Evolutionary conservation across 2,113 vertebrate genomes (phyloP), one percentile per base, ranked within the genome.

Genomic region (Tachuris rubrigastra): DNA sequence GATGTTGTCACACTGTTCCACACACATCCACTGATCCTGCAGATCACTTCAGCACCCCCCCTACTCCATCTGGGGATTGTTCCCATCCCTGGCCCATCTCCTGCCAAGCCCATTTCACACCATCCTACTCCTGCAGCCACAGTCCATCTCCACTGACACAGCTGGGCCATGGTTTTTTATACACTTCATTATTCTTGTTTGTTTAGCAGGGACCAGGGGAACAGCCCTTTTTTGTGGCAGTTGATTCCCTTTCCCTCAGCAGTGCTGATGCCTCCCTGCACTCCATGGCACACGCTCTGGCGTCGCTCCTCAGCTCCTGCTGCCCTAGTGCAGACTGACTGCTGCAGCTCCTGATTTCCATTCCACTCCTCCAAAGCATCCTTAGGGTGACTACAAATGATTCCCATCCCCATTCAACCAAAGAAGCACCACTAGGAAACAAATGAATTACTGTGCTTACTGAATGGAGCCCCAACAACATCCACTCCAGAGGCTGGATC

Each of bases 131-230:
- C 3, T 3, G 14, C 41, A 52, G 5, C 72, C 50, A 14, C 5
- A 0, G 41, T 8, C 49, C 39, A 3, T 8, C 46, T 44, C 62
- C 17, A 0, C 0, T 2, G 53, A 2, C 23, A 19, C 18, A 30
- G 69, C 69, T 14, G 46, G 39, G 39, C 30, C 25, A 6, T 0
- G 31, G 62, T 20, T 59, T 62, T 62, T 62, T 3, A 22, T 7
- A 21, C 23, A 0, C 39, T 28, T 22, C 2, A 0, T 46, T n/a
- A 28, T 5, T 76, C 72, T 31, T 1, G 4, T 9, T 12, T 19
- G 17, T 23, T 58, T 21, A 9, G 53, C 4, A 31, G 63, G 28
- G 21, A 55, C 1, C 1, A 14, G 14, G 39, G 46, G 28, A 85
- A 72, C 1, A 69, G 30, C 22, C 6, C 10, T 41, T 46, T 53